A percentile compares a stretch with the other conserved stretches of the same genome.
Conservation (phyloP, 92 coral and sea anemone species). For the Siderastrea siderea region DNA sequence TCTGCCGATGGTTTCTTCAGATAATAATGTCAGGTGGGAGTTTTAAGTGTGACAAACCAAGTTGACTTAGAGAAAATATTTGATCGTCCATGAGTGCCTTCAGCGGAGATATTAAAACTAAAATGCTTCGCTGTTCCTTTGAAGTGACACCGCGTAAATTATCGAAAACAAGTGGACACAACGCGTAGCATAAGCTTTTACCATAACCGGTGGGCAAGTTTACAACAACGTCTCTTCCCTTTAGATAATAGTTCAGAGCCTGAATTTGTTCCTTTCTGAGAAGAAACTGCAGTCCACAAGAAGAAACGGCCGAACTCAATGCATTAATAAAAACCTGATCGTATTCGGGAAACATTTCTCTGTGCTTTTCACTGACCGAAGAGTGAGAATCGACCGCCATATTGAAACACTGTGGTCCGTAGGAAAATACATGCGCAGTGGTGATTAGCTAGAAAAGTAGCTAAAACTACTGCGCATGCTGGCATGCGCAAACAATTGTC, state of each 20-base stretch:
- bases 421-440: neutral
- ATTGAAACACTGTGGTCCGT: too few relatives aligned
- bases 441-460: neutral
- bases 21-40: conserved; percentile 31
- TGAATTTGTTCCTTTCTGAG: conserved; percentile 34
- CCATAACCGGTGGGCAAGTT: conserved; percentile 62
- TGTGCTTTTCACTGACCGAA: neutral
- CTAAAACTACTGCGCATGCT: neutral
- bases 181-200: conserved; percentile 33
- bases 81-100: conserved; percentile 53
- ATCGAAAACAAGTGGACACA: conserved; percentile 49
- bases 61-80: neutral
- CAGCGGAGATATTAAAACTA: conserved; percentile 48
- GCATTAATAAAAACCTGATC: conserved; percentile 8
- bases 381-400: neutral
- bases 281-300: neutral
- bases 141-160: conserved; percentile 19
- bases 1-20: conserved; percentile 14
- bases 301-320: neutral
- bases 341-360: conserved; percentile 5
- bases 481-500: neutral
- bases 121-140: conserved; percentile 31
- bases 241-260: conserved; percentile 13
- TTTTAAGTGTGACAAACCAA: conserved; percentile 39
- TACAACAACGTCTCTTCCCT: conserved; percentile 50